Conservation (phyloP, 2,888 invertebrate genomes). For the Mellilla xanthometata region DNA sequence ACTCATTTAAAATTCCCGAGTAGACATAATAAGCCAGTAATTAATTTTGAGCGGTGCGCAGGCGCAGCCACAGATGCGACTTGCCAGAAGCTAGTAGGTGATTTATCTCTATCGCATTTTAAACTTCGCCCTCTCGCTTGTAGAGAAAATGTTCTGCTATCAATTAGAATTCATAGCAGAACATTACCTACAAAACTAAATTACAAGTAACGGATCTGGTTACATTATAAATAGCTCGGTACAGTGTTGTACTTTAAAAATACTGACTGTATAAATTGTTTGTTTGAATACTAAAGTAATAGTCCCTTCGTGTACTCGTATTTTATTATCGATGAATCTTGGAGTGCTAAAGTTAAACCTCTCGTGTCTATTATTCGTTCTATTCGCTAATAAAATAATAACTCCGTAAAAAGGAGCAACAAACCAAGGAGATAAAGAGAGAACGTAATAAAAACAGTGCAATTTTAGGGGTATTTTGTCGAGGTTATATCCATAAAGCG, state of each 20-base stretch:
- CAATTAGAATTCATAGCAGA: no score
- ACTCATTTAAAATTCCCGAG: not conserved
- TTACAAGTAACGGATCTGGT: no score
- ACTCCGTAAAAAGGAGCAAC: slow-evolving; percentile 74
- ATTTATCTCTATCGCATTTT: slow-evolving; percentile 39
- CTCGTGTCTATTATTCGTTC: slow-evolving; percentile 37
- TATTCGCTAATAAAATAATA: slow-evolving; percentile 76
- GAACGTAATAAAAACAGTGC: slow-evolving; percentile 82
- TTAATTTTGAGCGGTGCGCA: slow-evolving; percentile 38
- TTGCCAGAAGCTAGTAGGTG: slow-evolving; percentile 30
- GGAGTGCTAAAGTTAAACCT: slow-evolving; percentile 13
- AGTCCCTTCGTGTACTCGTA: no score
- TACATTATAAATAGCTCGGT: no score
- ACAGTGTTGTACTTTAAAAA: no score
- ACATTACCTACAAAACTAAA: no score
- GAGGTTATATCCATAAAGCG: slow-evolving; percentile 82
- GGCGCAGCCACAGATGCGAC: slow-evolving; percentile 21
- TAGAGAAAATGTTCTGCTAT: no score
- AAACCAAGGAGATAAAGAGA: slow-evolving; percentile 81
- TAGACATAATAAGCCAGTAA: slow-evolving; percentile 29
- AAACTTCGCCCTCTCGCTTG: slow-evolving; percentile 32
- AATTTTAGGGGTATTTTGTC: slow-evolving; percentile 83
- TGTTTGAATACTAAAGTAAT: no score
- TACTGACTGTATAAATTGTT: no score
- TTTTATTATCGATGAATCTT: slow-evolving; percentile 4